Evolutionary conservation across 1,140 invertebrate genomes (phyloP).

Genomic region (Drosophila tani): DNA sequence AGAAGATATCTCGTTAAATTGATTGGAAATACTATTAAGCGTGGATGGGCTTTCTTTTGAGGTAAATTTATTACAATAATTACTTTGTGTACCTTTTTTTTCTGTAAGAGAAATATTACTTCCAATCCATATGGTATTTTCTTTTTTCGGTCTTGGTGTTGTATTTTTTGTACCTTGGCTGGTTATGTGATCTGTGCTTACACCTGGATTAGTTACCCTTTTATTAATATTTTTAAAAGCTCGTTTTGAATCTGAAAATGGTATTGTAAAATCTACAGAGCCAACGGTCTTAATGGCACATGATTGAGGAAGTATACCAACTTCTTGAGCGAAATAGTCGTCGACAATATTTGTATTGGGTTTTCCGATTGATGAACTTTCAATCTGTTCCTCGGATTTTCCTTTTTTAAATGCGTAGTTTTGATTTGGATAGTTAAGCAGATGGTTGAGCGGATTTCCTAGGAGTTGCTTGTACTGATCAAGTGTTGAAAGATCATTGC

Average conservation of each 20-base stretch:
- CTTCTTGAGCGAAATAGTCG: neutral
- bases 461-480: neutral
- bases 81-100: neutral
- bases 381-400: neutral
- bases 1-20: neutral
- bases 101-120: neutral
- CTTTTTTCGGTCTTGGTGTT: no score
- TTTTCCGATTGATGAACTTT: no score
- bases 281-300: neutral
- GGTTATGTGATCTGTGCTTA: neutral
- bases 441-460: neutral
- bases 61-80: neutral
- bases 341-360: neutral
- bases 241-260: neutral
- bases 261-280: neutral
- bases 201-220: neutral
- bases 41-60: neutral
- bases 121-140: neutral
- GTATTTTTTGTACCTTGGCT: neutral
- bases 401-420: neutral
- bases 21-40: neutral
- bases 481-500: neutral
- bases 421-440: conserved; percentile 3
- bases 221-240: neutral
- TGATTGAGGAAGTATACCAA: neutral